phyloP scores from a whole-genome alignment of 2,113 vertebrate genomes.

The Varanus salvator region DNA sequence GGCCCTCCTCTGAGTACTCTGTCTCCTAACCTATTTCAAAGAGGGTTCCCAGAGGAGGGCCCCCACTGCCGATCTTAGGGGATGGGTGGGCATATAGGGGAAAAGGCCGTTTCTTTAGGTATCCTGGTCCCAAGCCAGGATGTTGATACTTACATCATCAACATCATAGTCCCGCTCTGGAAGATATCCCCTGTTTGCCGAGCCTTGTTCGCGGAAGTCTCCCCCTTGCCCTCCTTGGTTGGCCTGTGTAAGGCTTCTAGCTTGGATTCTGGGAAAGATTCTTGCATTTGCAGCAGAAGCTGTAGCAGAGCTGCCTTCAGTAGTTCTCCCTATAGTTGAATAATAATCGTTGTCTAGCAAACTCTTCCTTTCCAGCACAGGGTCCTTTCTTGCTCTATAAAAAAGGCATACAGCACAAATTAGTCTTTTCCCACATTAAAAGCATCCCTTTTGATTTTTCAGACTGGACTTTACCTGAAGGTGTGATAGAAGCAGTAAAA shows the following conservation, averaged over 20 bases:
- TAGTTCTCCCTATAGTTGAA: neutral
- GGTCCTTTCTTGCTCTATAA: constrained; percentile 38
- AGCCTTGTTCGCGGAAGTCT: neutral
- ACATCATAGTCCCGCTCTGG: constrained; percentile 24
- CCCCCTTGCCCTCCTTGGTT: constrained; percentile 55
- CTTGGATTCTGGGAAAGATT: constrained; percentile 62
- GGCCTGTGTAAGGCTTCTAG: constrained; percentile 17
- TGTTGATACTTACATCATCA: constrained; percentile 48
- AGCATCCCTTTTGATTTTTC: neutral
- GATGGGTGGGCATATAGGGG: too few relatives aligned
- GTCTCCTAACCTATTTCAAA: too few relatives aligned
- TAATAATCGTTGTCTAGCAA: constrained; percentile 31
- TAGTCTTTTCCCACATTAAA: constrained; percentile 1
- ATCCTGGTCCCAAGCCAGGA: too few relatives aligned
- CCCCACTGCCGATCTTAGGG: too few relatives aligned
- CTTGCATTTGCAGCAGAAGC: neutral
- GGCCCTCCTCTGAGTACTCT: too few relatives aligned
- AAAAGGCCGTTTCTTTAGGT: too few relatives aligned
- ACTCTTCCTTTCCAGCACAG: constrained; percentile 32
- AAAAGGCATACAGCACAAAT: neutral
- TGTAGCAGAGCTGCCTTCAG: neutral
- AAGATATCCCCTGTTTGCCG: neutral
- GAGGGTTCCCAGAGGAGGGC: too few relatives aligned
- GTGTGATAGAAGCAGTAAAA: constrained; percentile 8
- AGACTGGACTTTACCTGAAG: constrained; percentile 11